Base-by-base conservation (phyloP, 2,888 invertebrate genomes). In the Andrena chrysosceles region DNA sequence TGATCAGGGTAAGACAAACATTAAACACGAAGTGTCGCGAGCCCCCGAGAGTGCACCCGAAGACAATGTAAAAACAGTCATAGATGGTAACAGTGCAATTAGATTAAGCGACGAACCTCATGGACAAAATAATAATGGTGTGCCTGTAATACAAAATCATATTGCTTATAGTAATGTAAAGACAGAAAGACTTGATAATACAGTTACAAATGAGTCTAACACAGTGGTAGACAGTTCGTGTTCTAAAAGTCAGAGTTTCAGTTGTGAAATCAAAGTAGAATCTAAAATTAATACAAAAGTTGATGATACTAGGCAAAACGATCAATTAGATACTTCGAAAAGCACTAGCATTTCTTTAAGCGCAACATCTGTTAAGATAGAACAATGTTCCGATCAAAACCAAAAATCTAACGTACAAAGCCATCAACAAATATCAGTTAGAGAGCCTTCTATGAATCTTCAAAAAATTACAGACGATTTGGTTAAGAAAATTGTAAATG, bases 61-160 rank as follows among this genome's bases (percentile, higher is more conserved):
- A 33, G 87, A 85, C 26, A 85, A 75, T 84, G 77, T 73, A 69
- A 87, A 87, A 63, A 77, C 83, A 77, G 64, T 81, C 77, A 72
- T 83, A 84, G 89, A 89, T 35, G 81, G 85, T 89, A 85, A 85
- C 84, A 83, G 87, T 89, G 90, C 84, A 89, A 88, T 85, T 89
- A 92, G 89, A 86, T 87, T 90, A 89, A 88, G 84, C 20, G 89
- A 88, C 31, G 90, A 92, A 85, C 85, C 87, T 84, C 87, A 85
- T 68, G 89, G 89, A 90, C 91, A 92, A 79, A 92, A 90, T 90
- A 92, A 89, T 76, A 91, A 91, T 85, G 89, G 91, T 90, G 93
- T 93, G 91, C 91, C 93, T 92, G 90, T 93, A 90, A 90, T 91
- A 87, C 90, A 91, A 88, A 93, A 93, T 90, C 91, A 93, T 84